Evolutionary conservation across 2,888 invertebrate genomes (phyloP), one percentile per base, ranked within the genome.

Genomic region (Tetragonula carbonaria): DNA sequence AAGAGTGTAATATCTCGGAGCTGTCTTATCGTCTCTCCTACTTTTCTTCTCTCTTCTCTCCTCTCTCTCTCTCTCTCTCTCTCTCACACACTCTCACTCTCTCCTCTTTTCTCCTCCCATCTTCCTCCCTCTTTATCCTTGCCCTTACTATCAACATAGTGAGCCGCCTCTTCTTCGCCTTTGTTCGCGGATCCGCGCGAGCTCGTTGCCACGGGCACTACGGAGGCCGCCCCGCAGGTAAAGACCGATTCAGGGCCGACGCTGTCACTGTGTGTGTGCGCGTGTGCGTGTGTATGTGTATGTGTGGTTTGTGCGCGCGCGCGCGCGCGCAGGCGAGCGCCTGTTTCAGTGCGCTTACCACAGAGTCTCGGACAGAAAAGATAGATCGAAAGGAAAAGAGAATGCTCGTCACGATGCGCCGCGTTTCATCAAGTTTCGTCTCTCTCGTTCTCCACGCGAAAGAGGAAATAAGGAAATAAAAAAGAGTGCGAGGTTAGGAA

Each of bases 181-280:
- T 90, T 90, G 89, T 90, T 89, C 86, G 45, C 8, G 86, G 73
- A 83, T 73, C 85, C 85, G 84, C 72, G 85, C 77, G 80, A 88
- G 83, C 86, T 82, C 89, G 89, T 87, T 81, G 79, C 81, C 86
- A 86, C 78, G 86, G 84, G 84, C 86, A 86, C 80, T 80, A 85
- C 76, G 68, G 75, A 85, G 81, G 79, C 81, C 86, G n/a, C 57
- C 57, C 23, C 57, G 78, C 88, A 88, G 88, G 88, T 88, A 88
- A 88, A 87, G 78, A 88, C 85, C 62, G 74, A 80, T 78, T 78
- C 89, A 74, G 78, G 79, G 82, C 86, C 82, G 73, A 72, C 63
- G 74, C 77, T 85, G 77, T 82, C 82, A 82, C 78, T 79, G 66
- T 16, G 51, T 16, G 16, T 4, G 57, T 23, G 57, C 14, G n/a